These are phyloP conservation scores for Nasonia vitripennis DNA, from an alignment of 1,140 invertebrate genomes.

Conservation along the genomic window DNA sequence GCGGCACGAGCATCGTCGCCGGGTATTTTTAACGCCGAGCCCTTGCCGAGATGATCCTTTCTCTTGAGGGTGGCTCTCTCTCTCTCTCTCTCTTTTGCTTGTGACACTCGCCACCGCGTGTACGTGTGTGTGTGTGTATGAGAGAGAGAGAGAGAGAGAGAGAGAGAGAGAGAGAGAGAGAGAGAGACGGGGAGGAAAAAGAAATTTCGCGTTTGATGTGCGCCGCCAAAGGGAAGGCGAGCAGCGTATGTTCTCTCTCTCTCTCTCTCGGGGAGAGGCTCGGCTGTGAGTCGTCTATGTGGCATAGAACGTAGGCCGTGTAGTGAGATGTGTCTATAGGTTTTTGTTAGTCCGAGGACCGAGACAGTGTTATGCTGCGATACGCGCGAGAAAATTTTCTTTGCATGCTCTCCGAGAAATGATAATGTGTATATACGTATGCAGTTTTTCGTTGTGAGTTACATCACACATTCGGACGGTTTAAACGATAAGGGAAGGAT, in stretches of 20 bases:
- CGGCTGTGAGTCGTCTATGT: neutral
- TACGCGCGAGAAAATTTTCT: too few species aligned
- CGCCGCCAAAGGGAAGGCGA: constrained; percentile 67
- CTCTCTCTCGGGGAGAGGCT: neutral
- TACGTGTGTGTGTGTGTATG: neutral
- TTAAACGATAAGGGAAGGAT: too few species aligned
- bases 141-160: too few species aligned
- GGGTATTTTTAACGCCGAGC: constrained; percentile 41
- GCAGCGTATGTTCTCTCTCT: constrained; percentile 17
- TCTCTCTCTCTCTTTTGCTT: constrained; percentile 47
- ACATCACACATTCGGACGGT: too few species aligned
- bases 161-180: constrained; percentile 53
- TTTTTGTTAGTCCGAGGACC: constrained; percentile 7
- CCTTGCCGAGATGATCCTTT: constrained; percentile 50
- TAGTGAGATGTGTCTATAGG: neutral
- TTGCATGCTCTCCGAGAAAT: too few species aligned
- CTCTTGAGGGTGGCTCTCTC: constrained; percentile 26
- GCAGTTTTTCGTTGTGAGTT: too few species aligned
- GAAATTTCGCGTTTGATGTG: constrained; percentile 73
- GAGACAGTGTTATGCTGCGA: constrained; percentile 24
- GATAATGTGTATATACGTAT: too few species aligned
- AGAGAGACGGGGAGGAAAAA: constrained; percentile 64
- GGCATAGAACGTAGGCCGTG: neutral
- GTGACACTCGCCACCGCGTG: constrained; percentile 60
- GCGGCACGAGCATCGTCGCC: neutral